phyloP scores from a whole-genome alignment of 2,888 invertebrate species.

The Rhyacophila evoluta region DNA sequence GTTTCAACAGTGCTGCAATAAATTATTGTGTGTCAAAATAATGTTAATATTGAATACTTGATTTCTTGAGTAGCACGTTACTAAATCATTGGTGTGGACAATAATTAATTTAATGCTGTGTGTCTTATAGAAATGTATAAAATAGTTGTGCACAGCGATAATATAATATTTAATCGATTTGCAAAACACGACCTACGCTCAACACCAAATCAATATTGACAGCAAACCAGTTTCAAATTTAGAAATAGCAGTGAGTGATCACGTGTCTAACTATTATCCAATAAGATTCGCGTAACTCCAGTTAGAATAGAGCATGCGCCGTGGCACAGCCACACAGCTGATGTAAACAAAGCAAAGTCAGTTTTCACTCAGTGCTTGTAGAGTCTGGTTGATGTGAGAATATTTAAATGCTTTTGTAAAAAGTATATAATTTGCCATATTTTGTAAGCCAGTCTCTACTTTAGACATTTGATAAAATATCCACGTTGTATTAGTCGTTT shows the following conservation, averaged over 20 bases:
- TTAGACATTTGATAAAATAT: not conserved
- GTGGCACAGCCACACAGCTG: slow-evolving; percentile 35
- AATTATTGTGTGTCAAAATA: too few species aligned
- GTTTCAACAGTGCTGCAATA: too few species aligned
- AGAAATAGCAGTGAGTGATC: not conserved
- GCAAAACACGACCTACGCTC: too few species aligned
- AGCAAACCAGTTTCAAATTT: not conserved
- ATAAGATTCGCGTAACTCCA: not conserved
- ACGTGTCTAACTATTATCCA: not conserved
- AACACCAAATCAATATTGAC: not conserved
- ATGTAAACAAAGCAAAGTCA: slow-evolving; percentile 50
- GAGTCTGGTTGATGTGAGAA: not conserved
- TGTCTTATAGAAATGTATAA: too few species aligned
- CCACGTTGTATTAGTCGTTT: not conserved
- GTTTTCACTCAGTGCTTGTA: slow-evolving; percentile 26
- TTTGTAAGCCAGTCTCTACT: not conserved
- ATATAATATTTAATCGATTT: too few species aligned
- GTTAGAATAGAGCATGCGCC: slow-evolving; percentile 40
- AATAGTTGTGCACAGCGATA: not conserved
- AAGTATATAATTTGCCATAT: slow-evolving; percentile 14
- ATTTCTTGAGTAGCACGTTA: too few species aligned
- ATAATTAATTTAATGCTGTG: too few species aligned
- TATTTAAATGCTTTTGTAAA: not conserved
- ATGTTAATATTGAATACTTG: too few species aligned
- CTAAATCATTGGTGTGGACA: too few species aligned